Base-by-base conservation (phyloP, 2,888 invertebrate species). In the Chamaedrilus cognettii region DNA sequence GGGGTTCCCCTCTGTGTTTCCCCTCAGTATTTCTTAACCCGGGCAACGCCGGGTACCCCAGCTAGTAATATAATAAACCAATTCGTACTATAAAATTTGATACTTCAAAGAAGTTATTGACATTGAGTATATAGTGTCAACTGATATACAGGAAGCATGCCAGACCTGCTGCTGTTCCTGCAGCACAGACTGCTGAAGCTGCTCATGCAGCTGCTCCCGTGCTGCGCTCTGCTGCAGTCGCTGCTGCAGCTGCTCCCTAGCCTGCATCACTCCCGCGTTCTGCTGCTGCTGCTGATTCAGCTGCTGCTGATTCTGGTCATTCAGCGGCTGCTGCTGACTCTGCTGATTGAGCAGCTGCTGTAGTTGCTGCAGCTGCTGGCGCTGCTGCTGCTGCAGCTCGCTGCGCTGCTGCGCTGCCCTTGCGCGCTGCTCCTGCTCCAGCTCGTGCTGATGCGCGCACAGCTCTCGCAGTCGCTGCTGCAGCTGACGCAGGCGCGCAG, bases 231-330 rank as follows among this genome's bases (percentile, higher is more conserved):
- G 11, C 11, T 19, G 42, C 42, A 15, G 42, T 19, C 19, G 42
- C 42, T 42, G 11, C 11, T 19, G 42, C 19, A 15, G 42, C 42
- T 42, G 11, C 11, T 11, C 19, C 11, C 42, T 11, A 11, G 11
- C 11, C 42, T 42, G 42, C 19, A 15, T 19, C 42, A 19, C 42
- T 42, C 42, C 11, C 19, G 11, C 19, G 11, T 19, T 42, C 42
- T 42, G 42, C 42, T 42, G 11, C 42, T 42, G 33, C 64, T 63
- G 30, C 4, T 63, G 50, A 1, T 59, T 50, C 57, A 58, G 49
- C 2, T 19, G 42, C 2, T 65, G 59, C 11, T 65, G 51, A n/a
- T 19, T 15, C 60, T 5, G 60, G n/a, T 15, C 35, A 23, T 42
- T 23, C n/a, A 15, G 23, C 19, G 35, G 15, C 35, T 32, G 23